Evolutionary conservation across 1,140 invertebrate genomes (phyloP).

Genomic region (Bombyx mandarina): DNA sequence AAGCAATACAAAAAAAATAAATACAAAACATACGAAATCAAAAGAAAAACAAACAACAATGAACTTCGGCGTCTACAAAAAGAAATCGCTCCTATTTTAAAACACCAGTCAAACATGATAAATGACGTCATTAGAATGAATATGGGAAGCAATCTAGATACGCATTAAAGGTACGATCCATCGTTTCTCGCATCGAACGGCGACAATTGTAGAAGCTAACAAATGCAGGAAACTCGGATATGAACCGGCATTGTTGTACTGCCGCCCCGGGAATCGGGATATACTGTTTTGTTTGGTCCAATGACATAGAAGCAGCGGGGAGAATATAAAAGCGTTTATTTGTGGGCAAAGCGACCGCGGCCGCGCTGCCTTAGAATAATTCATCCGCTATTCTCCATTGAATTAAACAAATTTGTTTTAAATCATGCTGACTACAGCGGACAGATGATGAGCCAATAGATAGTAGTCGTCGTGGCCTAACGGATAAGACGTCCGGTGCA

Average conservation of each 20-base stretch:
- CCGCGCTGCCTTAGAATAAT: background rate
- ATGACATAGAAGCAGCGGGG: background rate
- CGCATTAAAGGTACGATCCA: conserved; percentile 14
- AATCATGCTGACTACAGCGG: too few species aligned
- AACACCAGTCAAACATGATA: too few species aligned
- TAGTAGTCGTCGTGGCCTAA: too few species aligned
- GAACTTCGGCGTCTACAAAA: too few species aligned
- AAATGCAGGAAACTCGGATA: conserved; percentile 29
- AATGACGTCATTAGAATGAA: background rate
- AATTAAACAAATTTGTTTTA: too few species aligned
- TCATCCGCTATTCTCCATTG: too few species aligned
- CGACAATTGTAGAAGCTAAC: conserved; percentile 34
- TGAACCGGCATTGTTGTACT: conserved; percentile 31
- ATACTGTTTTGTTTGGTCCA: background rate
- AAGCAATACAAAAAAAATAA: too few species aligned
- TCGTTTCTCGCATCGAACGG: conserved; percentile 7
- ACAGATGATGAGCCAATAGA: too few species aligned
- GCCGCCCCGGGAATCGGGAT: conserved; percentile 24
- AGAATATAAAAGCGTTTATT: background rate
- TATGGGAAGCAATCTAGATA: conserved; percentile 10
- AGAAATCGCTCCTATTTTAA: too few species aligned
- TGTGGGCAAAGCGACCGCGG: background rate
- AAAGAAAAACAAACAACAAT: too few species aligned
- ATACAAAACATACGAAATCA: too few species aligned
- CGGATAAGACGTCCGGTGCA: too few species aligned